Evolutionary conservation across 2,113 vertebrate species (phyloP), one percentile per base, ranked within the genome.

Genomic region (Bostrychus sinensis): DNA sequence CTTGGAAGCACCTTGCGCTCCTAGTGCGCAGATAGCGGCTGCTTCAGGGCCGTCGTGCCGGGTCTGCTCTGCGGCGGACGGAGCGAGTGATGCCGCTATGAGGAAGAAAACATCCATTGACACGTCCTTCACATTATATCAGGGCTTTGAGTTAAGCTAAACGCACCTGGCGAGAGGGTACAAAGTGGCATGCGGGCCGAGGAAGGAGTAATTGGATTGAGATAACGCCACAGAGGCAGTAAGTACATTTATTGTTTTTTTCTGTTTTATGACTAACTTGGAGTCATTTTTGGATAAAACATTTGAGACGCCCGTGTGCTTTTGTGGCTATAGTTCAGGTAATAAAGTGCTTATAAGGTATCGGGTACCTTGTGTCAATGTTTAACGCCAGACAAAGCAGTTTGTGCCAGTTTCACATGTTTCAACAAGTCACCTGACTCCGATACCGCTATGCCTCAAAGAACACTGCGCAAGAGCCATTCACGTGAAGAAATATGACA

Each of bases 211-310:
- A 80, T 70, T 83, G 79, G 75, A 78, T 72, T 80, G 66, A 72
- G 81, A 80, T 85, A 86, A 85, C 74, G 38, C 65, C 70, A 55
- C 56, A 19, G 17, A 9, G 45, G 7, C 70, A 88, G 87, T 89
- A 62, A 89, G 89, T 89, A 65, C 55, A 17, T 32, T 0, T 1
- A 6, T 59, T 1, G 23, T 32, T 2, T 36, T 9, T 62, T 65
- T 34, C 7, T 39, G 1, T 19, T 7, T 0, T 37, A 17, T 28
- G 30, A 60, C 42, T 34, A 13, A 56, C 22, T 23, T 0, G 23
- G 2, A 3, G 26, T 30, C 53, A n/a, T 26, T 6, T 30, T 12
- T 46, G 2, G 19, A 3, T 9, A 2, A 23, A 23, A 11, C 43
- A 46, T 13, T 13, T 23, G 20, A 46, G 13, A 12, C 10, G 9